Evolutionary conservation across 1,140 invertebrate genomes (phyloP).

Genomic region (Mesaphorura yosii): DNA sequence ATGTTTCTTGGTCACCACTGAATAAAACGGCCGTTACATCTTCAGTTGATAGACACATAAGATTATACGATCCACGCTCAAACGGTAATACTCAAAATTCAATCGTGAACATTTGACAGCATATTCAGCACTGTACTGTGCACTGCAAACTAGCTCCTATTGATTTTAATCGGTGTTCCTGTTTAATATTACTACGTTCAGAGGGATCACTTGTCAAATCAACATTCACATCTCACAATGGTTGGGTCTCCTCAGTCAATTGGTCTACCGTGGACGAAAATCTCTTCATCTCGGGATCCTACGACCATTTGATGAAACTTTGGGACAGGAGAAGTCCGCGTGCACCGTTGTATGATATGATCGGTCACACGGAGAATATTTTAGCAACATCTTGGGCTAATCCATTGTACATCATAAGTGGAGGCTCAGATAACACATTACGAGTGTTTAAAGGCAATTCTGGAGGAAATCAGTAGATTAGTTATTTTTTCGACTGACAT

Average conservation of each 20-base stretch:
- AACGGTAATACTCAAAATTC: slow-evolving; percentile 50
- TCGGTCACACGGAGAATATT: slow-evolving; percentile 89
- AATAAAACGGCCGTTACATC: slow-evolving; percentile 65
- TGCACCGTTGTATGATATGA: slow-evolving; percentile 81
- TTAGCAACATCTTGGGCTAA: slow-evolving; percentile 88
- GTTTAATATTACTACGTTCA: slow-evolving; percentile 32
- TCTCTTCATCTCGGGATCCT: slow-evolving; percentile 83
- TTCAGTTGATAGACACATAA: slow-evolving; percentile 77
- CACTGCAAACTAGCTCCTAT: too few species aligned
- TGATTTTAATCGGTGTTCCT: too few species aligned
- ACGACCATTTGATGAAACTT: slow-evolving; percentile 81
- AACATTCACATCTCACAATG: slow-evolving; percentile 76
- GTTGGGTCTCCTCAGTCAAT: slow-evolving; percentile 78
- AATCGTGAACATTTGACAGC: background rate
- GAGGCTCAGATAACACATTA: slow-evolving; percentile 83
- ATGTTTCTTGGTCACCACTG: slow-evolving; percentile 66
- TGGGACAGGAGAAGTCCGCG: slow-evolving; percentile 92
- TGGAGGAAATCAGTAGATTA: background rate
- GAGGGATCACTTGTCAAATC: slow-evolving; percentile 77
- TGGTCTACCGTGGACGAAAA: slow-evolving; percentile 80
- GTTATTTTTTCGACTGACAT: background rate
- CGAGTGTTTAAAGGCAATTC: slow-evolving; percentile 68
- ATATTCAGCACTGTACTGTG: background rate
- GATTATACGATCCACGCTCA: slow-evolving; percentile 82
- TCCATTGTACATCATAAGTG: slow-evolving; percentile 72